Base-by-base conservation (phyloP, 1,140 invertebrate species). In the Drosophila malerkotliana region DNA sequence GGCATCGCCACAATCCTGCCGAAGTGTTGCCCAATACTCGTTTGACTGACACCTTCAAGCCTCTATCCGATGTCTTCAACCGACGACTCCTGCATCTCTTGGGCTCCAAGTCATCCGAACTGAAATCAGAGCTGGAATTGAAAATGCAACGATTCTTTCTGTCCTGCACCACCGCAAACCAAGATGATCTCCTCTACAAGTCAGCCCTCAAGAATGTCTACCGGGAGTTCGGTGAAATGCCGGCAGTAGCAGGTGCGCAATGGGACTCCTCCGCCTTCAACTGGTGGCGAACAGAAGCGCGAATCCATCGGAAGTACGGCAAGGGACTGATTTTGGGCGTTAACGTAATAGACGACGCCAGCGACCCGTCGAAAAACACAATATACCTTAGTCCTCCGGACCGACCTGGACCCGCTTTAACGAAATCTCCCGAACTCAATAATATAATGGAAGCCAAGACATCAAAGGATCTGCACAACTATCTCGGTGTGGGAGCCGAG, bases 1-100 rank as follows among this genome's bases (percentile, higher is more conserved):
- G 95, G 95, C 92, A 93, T 0, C 76, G 72, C 0, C 66, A 80
- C 4, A 89, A 91, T 37, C 34, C 34, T 37, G 89, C 89, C 10
- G 72, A 85, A 30, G 14, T 90, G 1, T 51, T 74, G 0, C n/a
- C 21, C 21, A 21, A 21, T 2, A 52, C 61, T 9, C 28, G 79
- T 1, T 54, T 61, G 18, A 91, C 84, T 18, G 79, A 89, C 49
- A 89, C 58, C 0, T 91, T 91, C 34, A 60, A 72, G 26, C 8
- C 67, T 1, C 58, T 91, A 4, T 44, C 68, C 0, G 76, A 71
- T 14, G 81, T 76, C 7, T 83, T 91, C n/a, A 69, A 91, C 10
- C 55, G 76, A 1, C 68, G 73, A 0, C 47, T 91, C 0, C 47
- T 58, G 14, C 49, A 56, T 0, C 14, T 90, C 26, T 34, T 91